These are phyloP conservation scores for Dione juno DNA, from an alignment of 2,888 invertebrate species.

Conservation along the genomic window DNA sequence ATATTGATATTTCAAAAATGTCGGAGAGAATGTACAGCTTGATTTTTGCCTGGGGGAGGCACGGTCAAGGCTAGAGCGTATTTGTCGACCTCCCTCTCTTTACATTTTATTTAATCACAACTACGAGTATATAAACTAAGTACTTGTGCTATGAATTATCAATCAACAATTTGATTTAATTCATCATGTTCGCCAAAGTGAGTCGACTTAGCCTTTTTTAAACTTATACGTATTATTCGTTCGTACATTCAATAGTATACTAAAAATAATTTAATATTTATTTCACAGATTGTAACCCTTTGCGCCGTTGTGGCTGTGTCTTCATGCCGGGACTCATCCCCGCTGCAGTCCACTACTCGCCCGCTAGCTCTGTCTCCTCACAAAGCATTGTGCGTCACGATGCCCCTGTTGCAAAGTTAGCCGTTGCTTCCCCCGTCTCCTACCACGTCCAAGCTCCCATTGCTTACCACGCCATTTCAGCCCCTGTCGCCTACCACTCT, in stretches of 20 bases:
- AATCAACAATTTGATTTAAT: constrained; percentile 47
- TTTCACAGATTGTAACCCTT: constrained; percentile 64
- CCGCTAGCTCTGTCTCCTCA: constrained; percentile 64
- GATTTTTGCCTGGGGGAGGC: constrained; percentile 17
- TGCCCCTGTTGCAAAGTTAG: constrained; percentile 58
- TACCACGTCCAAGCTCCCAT: constrained; percentile 49
- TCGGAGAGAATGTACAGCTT: background rate
- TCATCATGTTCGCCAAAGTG: constrained; percentile 73
- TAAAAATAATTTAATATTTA: constrained; percentile 12
- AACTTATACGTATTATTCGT: background rate
- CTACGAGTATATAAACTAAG: constrained; percentile 63
- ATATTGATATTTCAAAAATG: constrained; percentile 9
- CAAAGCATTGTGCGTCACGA: constrained; percentile 73
- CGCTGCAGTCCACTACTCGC: constrained; percentile 61
- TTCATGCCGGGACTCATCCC: constrained; percentile 72
- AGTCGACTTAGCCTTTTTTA: constrained; percentile 47
- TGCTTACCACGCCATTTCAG: constrained; percentile 54
- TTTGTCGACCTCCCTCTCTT: constrained; percentile 30
- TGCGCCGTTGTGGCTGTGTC: constrained; percentile 73
- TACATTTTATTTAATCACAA: constrained; percentile 17
- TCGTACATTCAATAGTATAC: background rate
- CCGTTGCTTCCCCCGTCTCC: constrained; percentile 52
- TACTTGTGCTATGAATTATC: constrained; percentile 26
- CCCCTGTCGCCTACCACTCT: constrained; percentile 51
- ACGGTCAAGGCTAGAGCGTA: constrained; percentile 35